phyloP scores from a whole-genome alignment of 2,797 vertebrate species.

The Chromis chromis region DNA sequence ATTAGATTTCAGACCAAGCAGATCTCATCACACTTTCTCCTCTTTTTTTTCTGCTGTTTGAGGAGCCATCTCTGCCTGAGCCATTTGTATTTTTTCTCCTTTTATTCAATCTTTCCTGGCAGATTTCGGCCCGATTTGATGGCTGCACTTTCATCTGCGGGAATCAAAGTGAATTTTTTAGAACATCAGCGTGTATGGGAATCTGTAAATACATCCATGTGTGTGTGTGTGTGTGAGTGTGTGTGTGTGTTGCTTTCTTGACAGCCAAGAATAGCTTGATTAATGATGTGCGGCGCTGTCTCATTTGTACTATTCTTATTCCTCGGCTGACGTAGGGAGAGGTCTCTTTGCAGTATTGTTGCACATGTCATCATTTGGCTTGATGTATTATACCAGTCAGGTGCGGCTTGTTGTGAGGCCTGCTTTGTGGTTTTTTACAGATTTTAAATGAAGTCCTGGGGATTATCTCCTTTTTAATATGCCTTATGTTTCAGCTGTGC shows the following conservation, averaged over 20 bases:
- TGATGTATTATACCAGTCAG: conserved; percentile 33
- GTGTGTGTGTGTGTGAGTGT: background rate
- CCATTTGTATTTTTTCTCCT: conserved; percentile 18
- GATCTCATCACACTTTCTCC: conserved; percentile 14
- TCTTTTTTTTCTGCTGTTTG: conserved; percentile 4
- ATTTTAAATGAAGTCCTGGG: conserved; percentile 24
- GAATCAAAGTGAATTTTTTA: conserved; percentile 53
- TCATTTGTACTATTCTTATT: conserved; percentile 56
- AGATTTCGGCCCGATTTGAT: conserved; percentile 24
- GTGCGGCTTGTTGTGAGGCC: conserved; percentile 18
- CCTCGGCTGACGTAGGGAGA: conserved; percentile 16
- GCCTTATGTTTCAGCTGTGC: background rate
- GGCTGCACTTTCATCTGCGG: conserved; percentile 44
- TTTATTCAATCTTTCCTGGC: conserved; percentile 11
- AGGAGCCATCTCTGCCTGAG: conserved; percentile 29
- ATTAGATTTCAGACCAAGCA: conserved; percentile 51
- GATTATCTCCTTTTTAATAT: conserved; percentile 16
- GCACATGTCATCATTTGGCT: conserved; percentile 28
- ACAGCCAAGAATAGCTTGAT: conserved; percentile 51
- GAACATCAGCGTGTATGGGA: background rate
- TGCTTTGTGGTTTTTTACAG: conserved; percentile 39
- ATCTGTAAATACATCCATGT: conserved; percentile 7
- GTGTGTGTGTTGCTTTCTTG: conserved; percentile 4
- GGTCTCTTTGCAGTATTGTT: conserved; percentile 22
- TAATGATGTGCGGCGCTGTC: conserved; percentile 39